These are phyloP conservation scores for Gisinianus flammeolus DNA, from an alignment of 2,888 invertebrate species.

Conservation along the genomic window DNA sequence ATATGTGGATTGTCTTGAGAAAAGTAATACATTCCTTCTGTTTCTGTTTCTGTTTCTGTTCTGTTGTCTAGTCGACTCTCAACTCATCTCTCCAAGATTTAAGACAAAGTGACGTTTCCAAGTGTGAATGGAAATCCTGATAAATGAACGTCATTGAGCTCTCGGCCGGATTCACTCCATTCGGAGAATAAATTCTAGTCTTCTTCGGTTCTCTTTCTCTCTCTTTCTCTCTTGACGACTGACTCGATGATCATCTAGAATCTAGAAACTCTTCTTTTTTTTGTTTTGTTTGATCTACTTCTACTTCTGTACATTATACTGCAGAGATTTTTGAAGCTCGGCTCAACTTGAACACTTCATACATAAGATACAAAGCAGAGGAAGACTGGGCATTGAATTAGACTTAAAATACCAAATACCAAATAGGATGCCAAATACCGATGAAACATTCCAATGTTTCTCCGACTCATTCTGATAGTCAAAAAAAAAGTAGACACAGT, in stretches of 20 bases:
- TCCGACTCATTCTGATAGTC: too few relatives aligned
- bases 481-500: too few relatives aligned
- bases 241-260: not conserved
- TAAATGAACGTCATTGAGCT: not conserved
- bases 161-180: not conserved
- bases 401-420: not conserved
- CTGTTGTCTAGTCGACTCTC: not conserved
- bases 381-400: not conserved
- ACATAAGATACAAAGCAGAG: not conserved
- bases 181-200: conserved; percentile 1
- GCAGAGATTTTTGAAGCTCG: not conserved
- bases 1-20: not conserved
- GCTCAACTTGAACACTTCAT: not conserved
- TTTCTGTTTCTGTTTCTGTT: not conserved
- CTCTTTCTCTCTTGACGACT: not conserved
- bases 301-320: not conserved
- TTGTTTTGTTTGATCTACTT: not conserved
- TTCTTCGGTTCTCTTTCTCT: not conserved
- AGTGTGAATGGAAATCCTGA: not conserved
- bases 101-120: too few relatives aligned
- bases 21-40: too few relatives aligned
- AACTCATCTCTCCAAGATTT: too few relatives aligned
- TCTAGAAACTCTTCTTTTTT: not conserved
- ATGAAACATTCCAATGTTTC: not conserved
- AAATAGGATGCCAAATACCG: conserved; percentile 11